A percentile compares a stretch with the other conserved stretches of the same genome.
Evolutionary conservation across 2,797 vertebrate genomes (phyloP).

Genomic region (Peromyscus melanophrys): DNA sequence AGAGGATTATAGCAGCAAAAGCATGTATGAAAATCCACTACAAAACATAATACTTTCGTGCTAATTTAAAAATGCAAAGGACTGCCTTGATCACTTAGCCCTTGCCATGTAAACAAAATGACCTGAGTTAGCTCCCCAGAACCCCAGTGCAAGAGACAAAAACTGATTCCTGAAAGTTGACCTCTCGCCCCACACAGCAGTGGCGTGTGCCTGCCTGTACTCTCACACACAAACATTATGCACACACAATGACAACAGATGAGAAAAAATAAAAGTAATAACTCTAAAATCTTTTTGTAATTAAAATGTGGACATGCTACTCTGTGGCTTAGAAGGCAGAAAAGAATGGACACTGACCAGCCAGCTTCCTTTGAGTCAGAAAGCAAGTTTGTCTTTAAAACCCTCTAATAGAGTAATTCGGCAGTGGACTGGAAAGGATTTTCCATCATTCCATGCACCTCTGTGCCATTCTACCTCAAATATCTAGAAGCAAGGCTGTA

Average conservation of each 20-base stretch:
- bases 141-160: background rate
- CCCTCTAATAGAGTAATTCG: background rate
- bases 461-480: background rate
- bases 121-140: background rate
- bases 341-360: background rate
- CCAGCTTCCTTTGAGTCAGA: background rate
- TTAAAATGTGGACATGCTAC: background rate
- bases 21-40: background rate
- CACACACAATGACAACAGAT: background rate
- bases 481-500: background rate
- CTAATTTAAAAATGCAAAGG: background rate
- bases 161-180: background rate
- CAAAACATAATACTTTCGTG: no score
- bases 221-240: background rate
- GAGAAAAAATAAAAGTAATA: background rate
- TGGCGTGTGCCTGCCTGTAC: background rate
- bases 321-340: background rate
- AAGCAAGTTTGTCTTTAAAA: slow-evolving; percentile 4
- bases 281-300: background rate
- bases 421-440: background rate
- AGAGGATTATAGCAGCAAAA: background rate
- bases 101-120: background rate
- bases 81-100: no score
- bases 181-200: background rate
- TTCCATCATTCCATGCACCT: no score